Conservation (phyloP, 37 sponge, comb jelly and placozoan genomes). For the Diacarnus erythraeanus region DNA sequence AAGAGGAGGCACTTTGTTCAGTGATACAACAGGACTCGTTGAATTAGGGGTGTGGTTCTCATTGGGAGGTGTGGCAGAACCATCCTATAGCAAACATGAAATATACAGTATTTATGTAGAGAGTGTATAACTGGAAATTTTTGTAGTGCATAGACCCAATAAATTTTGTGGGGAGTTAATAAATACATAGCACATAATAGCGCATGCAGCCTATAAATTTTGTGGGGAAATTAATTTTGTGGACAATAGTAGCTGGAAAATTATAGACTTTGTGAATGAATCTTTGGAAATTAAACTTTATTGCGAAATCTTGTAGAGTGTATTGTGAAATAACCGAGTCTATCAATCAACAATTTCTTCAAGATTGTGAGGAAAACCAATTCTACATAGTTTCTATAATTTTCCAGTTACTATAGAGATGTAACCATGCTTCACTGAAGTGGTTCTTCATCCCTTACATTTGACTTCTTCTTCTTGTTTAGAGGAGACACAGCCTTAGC, state of each 20-base stretch:
- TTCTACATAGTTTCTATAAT: background rate
- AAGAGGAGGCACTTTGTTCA: conserved; percentile 45
- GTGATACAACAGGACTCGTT: conserved; percentile 8
- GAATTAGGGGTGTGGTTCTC: background rate
- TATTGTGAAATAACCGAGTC: background rate
- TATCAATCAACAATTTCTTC: background rate
- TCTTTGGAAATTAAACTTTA: no score
- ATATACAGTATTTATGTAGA: no score
- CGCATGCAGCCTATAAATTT: no score
- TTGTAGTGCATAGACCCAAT: no score
- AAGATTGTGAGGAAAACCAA: background rate
- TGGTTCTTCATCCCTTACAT: no score
- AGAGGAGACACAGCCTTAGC: conserved; percentile 21
- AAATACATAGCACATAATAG: no score
- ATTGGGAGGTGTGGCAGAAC: background rate
- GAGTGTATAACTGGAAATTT: no score
- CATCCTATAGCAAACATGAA: background rate
- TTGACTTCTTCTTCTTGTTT: conserved; percentile 28
- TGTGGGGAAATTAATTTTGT: no score
- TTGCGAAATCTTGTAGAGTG: no score
- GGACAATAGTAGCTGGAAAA: no score
- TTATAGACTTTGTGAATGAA: no score
- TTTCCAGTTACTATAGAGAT: background rate
- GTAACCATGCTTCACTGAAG: background rate
- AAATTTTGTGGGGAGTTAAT: no score